These are phyloP conservation scores for Plebejus argus DNA, from an alignment of 2,888 invertebrate genomes.

Conservation along the genomic window DNA sequence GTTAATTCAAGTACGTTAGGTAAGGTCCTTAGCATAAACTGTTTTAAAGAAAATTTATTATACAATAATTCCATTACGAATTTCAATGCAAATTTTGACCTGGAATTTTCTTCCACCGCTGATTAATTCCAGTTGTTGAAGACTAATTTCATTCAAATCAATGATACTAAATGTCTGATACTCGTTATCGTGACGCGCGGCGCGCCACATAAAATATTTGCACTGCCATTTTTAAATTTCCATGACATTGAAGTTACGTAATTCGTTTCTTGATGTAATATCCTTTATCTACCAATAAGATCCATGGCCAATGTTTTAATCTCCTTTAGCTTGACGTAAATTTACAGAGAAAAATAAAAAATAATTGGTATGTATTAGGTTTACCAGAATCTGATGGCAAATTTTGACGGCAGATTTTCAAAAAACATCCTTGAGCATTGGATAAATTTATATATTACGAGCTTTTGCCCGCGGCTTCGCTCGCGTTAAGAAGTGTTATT, in stretches of 20 bases:
- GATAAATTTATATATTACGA: too few relatives aligned
- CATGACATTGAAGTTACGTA: not conserved
- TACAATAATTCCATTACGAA: constrained; percentile 7
- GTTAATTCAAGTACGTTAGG: not conserved
- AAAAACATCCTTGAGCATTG: too few relatives aligned
- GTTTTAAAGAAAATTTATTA: not conserved
- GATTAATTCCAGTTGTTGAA: constrained; percentile 15
- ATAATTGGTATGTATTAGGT: not conserved
- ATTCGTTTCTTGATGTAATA: not conserved
- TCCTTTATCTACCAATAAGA: not conserved
- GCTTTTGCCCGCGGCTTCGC: too few relatives aligned
- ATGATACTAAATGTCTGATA: constrained; percentile 1
- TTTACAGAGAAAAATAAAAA: not conserved
- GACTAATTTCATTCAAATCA: not conserved
- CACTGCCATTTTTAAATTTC: constrained; percentile 20
- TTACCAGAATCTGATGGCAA: too few relatives aligned
- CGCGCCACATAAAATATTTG: constrained; percentile 10
- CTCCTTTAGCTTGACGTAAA: not conserved
- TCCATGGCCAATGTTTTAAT: not conserved
- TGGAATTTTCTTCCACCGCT: constrained; percentile 14
- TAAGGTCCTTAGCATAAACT: not conserved
- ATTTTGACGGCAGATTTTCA: too few relatives aligned
- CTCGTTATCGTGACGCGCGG: constrained; percentile 10
- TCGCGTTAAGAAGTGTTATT: too few relatives aligned
- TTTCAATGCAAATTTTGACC: constrained; percentile 22